Base-by-base conservation (phyloP, 2,888 invertebrate species). In the Geophilus truncorum region DNA sequence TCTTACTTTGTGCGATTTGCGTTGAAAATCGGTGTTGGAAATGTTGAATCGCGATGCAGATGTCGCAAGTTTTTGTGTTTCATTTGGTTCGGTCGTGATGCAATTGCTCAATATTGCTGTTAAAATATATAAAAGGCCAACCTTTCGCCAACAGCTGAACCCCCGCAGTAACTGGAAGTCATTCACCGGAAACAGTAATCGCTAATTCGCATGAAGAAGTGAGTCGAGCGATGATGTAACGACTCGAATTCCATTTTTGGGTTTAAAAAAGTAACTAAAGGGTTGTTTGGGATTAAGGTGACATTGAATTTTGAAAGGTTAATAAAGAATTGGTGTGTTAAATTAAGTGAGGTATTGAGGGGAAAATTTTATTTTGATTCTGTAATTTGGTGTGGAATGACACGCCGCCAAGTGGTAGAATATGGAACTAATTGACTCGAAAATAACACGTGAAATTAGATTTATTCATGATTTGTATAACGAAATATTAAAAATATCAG, bases 151-250 rank as follows among this genome's bases (percentile, higher is more conserved):
- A 62, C 62, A 62, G 62, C 62, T 62, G 62, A 62, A 62, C 62
- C 62, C 62, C 62, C 62, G 25, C 62, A 62, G 62, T 62, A 62
- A 62, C 62, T 62, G 62, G 62, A 62, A 62, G 62, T 62, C 62
- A 12, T 12, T 25, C 9, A 62, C 62, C 62, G 62, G 62, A 62
- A 62, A 62, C 28, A 62, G 25, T 62, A 28, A 62, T 28, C 62
- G 25, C 62, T 2, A 10, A 15, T 62, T 62, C 62, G 45, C 45
- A 3, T 4, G 45, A 12, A 62, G 62, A 2, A 25, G 23, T 10
- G 23, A 62, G 25, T 62, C 45, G 28, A 62, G 23, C 12, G 21
- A 15, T 18, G 10, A 7, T 9, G 5, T 7, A 34, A 5, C 7
- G 15, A 51, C n/a, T 57, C 15, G 10, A 15, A 2, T 23, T 23